These are phyloP conservation scores for Oceanites oceanicus DNA, from an alignment of 2,113 vertebrate species.

Conservation along the genomic window DNA sequence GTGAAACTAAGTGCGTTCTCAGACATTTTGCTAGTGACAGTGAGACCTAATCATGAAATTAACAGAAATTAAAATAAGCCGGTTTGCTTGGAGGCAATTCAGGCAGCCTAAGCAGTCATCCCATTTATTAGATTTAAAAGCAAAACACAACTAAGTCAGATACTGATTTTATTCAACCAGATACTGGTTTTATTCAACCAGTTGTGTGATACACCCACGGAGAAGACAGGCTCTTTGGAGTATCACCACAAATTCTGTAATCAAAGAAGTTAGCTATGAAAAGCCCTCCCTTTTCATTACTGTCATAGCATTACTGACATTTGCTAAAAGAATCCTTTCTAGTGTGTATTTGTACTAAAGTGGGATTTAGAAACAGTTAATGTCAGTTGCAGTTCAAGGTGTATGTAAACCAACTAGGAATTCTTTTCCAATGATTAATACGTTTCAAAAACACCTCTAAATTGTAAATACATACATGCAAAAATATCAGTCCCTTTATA, in stretches of 20 bases:
- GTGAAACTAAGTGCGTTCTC: neutral
- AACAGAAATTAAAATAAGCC: constrained; percentile 10
- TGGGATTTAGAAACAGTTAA: neutral
- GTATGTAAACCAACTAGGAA: neutral
- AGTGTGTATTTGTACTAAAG: neutral
- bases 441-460: neutral
- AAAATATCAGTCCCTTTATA: neutral
- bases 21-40: neutral
- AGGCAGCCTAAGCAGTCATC: neutral
- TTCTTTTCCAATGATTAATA: neutral
- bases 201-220: neutral
- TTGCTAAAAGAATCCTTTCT: neutral
- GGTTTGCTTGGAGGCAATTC: neutral
- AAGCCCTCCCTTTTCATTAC: neutral
- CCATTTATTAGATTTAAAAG: neutral
- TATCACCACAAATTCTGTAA: neutral
- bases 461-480: neutral
- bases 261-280: neutral
- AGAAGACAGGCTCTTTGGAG: neutral
- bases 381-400: neutral
- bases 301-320: neutral
- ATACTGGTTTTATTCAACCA: no score
- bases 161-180: no score
- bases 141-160: neutral
- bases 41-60: neutral